phyloP scores from a whole-genome alignment of 2,113 vertebrate species.

The Butorides virescens region DNA sequence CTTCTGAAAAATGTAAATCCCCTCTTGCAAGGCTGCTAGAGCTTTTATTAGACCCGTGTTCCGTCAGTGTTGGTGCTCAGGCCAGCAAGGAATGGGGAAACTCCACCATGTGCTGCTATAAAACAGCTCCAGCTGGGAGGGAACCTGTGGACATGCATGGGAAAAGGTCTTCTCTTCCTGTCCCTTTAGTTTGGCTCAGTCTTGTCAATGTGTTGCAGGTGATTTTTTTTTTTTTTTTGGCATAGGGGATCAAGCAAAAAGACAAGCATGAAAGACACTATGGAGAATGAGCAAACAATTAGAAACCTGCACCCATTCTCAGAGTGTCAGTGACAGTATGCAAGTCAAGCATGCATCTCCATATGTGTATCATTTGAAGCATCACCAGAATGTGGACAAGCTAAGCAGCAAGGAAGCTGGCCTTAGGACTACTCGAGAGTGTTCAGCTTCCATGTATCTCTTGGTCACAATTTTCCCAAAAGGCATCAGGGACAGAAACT shows the following conservation, averaged over 20 bases:
- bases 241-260: not conserved
- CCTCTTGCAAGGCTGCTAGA: not conserved
- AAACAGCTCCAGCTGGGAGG: not conserved
- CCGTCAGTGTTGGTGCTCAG: not conserved
- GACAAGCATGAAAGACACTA: not conserved
- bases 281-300: not conserved
- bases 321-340: not conserved
- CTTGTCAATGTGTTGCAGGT: not conserved
- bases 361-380: not conserved
- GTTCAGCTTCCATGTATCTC: not conserved
- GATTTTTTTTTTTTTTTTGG: not conserved
- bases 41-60: not conserved
- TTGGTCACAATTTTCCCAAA: not conserved
- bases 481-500: not conserved
- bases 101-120: not conserved
- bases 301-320: not conserved
- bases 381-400: not conserved
- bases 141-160: not conserved
- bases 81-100: not conserved
- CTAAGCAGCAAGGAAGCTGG: not conserved
- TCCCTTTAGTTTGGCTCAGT: not conserved
- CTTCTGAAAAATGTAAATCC: not conserved
- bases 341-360: not conserved
- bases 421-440: not conserved
- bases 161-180: not conserved